Base-by-base conservation (phyloP, 2,113 vertebrate species). In the Lucifuga dentata region DNA sequence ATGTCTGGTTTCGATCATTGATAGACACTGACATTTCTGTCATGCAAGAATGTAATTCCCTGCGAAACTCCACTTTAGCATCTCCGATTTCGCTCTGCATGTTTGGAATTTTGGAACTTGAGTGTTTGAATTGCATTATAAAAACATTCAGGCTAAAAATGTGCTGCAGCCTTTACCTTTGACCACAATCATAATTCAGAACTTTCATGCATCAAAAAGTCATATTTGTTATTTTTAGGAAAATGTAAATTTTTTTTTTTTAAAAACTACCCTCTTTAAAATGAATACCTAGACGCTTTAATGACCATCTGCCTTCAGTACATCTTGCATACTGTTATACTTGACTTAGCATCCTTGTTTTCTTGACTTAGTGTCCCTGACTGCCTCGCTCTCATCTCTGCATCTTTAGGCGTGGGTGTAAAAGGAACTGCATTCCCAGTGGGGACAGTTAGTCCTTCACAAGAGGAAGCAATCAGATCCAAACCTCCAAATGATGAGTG, bases 401-500 rank as follows among this genome's bases (percentile, higher is more conserved):
- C 74, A 67, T 76, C 53, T 68, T 33, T 21, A 73, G 62, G 61
- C 78, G 49, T 86, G 73, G 78, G 79, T 58, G 79, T 78, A 59
- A 77, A 59, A 59, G 41, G 49, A n/a, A 86, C 84, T 75, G 19
- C 84, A 85, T 81, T 85, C 80, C 77, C 76, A 69, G 62, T 3
- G 43, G 78, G 68, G 78, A 70, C 74, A 49, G 77, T 81, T 75
- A 75, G 77, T 80, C 73, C 80, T 68, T 82, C 68, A 55, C 63
- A 3, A 81, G 60, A 63, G 85, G 85, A 85, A 85, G 80, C 81
- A 68, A 73, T 86, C 65, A 78, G 68, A 72, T 62, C 69, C 76
- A 82, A 89, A 89, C 84, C 87, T 87, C 83, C 68, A 79, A 83
- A 86, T 85, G 71, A 90, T 78, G 57, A 87, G 78, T 78, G 76